These are phyloP conservation scores for Furnarius figulus DNA, from an alignment of 2,113 vertebrate species.

Conservation along the genomic window DNA sequence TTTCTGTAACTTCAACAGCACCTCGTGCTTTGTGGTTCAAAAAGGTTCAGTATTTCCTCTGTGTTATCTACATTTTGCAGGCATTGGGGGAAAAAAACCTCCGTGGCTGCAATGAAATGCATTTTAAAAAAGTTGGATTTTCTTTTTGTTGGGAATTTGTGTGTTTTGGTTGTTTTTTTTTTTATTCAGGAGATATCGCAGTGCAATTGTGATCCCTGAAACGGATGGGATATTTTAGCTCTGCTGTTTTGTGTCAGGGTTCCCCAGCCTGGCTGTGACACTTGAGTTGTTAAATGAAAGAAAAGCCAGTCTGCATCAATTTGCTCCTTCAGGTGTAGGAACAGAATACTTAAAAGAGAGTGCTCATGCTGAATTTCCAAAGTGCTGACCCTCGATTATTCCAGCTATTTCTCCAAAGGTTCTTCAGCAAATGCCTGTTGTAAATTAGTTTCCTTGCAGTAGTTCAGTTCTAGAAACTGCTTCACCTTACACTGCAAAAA, in stretches of 20 bases:
- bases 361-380: background rate
- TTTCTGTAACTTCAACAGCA: background rate
- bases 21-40: background rate
- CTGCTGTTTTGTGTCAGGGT: background rate
- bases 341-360: background rate
- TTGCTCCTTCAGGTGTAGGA: background rate
- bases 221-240: background rate
- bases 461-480: background rate
- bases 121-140: background rate
- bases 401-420: background rate
- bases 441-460: background rate
- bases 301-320: background rate
- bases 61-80: background rate
- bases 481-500: background rate
- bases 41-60: rapidly evolving
- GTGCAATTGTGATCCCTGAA: background rate
- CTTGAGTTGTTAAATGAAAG: background rate
- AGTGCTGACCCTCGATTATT: background rate
- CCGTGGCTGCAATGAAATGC: background rate
- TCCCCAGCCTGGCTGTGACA: background rate
- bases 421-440: background rate
- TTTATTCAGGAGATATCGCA: background rate
- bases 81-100: background rate
- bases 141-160: background rate
- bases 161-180: background rate